Evolutionary conservation across 2,888 invertebrate species (phyloP), one percentile per base, ranked within the genome.

Genomic region (Serripes groenlandicus): DNA sequence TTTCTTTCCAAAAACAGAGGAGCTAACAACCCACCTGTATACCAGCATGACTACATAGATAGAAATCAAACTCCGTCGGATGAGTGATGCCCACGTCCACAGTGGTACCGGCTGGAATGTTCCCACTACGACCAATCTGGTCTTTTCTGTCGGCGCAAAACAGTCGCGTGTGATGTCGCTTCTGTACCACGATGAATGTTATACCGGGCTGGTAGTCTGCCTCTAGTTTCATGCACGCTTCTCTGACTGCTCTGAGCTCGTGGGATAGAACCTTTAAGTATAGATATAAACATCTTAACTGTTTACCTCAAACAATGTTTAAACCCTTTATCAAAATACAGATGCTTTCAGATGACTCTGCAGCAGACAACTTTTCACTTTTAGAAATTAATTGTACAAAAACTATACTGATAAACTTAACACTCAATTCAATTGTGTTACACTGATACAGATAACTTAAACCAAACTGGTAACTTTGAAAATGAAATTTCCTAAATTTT

Each of bases 41-140:
- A 81, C 96, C 96, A 81, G 95, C 96, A 89, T 96, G 96, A 75
- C 96, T 96, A 96, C 99, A 99, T 80, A 99, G 96, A 95, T 99
- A 99, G 96, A 99, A 99, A 95, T 99, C 99, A 95, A 99, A 99
- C 95, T 99, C 99, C 4, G 99, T 99, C 69, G 99, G 99, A 96
- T 99, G 99, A 68, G 99, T 99, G 94, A 99, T 99, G 91, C 99
- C 99, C 85, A 99, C 98, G 95, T 99, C 99, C 66, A 99, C 99
- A 0, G 99, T 99, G 76, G 99, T 99, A 78, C 99, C 99, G 32
- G 99, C 99, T 49, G 99, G 99, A 94, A 99, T 99, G 96, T 99
- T 99, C 83, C 99, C 99, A 83, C 98, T 98, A 95, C 99, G 99
- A 75, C 99, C 99, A 76, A 98, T 98, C 95, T 95, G 99, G 95